Evolutionary conservation across 1,140 invertebrate species (phyloP).

Genomic region (Colletes gigas): DNA sequence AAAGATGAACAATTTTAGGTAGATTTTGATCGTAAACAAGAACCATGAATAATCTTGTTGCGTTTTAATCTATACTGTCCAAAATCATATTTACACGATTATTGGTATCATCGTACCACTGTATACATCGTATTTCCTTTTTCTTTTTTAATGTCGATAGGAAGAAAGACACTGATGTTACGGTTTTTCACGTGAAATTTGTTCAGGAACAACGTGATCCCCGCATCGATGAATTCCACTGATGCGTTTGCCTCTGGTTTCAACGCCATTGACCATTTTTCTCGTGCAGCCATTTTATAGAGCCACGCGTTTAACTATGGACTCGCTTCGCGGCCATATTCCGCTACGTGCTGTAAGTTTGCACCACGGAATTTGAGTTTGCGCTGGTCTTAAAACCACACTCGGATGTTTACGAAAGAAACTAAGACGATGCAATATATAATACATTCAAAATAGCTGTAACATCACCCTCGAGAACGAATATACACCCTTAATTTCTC

Average conservation of each 20-base stretch:
- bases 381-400: conserved; percentile 24
- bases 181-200: conserved; percentile 34
- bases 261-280: conserved; percentile 42
- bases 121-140: not conserved
- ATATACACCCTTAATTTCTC: no score
- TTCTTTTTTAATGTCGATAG: not conserved
- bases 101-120: not conserved
- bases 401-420: conserved; percentile 25
- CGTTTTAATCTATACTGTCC: no score
- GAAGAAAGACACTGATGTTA: not conserved
- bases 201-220: conserved; percentile 27
- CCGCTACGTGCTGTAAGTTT: conserved; percentile 43
- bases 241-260: conserved; percentile 16
- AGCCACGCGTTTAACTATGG: conserved; percentile 24
- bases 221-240: conserved; percentile 31
- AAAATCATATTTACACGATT: no score
- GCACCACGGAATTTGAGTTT: conserved; percentile 36
- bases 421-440: conserved; percentile 36
- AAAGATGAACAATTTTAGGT: no score
- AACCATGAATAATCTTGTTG: no score
- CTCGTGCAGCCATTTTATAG: conserved; percentile 24
- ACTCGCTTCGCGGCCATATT: conserved; percentile 48
- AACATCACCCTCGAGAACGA: no score
- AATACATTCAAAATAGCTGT: conserved; percentile 1
- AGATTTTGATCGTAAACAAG: no score